phyloP scores from a whole-genome alignment of 2,113 vertebrate species.

The Gyps fulvus region DNA sequence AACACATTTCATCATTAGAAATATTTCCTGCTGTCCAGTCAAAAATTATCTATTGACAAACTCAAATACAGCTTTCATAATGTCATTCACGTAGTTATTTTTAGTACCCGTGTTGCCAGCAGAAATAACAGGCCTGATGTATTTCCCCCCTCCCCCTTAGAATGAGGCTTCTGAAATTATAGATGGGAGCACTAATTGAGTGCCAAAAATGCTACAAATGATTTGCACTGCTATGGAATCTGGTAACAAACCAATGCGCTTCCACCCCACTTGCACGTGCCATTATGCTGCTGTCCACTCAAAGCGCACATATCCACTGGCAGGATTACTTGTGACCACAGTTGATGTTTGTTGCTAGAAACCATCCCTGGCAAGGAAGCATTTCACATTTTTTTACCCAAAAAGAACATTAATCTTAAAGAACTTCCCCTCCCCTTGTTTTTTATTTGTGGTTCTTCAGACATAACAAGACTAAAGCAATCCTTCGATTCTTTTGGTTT shows the following conservation, averaged over 20 bases:
- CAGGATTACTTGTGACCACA: not conserved
- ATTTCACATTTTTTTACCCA: not conserved
- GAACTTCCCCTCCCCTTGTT: not conserved
- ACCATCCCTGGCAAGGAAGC: not conserved
- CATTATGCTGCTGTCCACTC: not conserved
- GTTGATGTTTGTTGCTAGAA: not conserved
- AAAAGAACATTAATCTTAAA: not conserved
- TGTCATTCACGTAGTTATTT: not conserved
- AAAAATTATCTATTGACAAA: not conserved
- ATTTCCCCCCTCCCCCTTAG: not conserved
- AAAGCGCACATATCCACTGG: not conserved
- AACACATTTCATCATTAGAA: not conserved
- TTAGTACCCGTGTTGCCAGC: not conserved
- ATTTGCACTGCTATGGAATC: not conserved
- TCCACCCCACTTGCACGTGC: not conserved
- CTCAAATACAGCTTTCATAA: not conserved
- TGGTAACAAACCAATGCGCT: not conserved
- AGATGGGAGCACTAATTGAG: not conserved
- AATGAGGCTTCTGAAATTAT: constrained; percentile 18
- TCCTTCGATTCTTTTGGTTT: not conserved
- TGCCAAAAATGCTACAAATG: not conserved
- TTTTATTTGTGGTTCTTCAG: not conserved
- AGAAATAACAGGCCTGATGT: constrained; percentile 32
- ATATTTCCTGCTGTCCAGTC: not conserved
- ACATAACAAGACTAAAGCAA: not conserved